phyloP scores from a whole-genome alignment of 2,888 invertebrate species.

The Brachypalpus laphriformis region DNA sequence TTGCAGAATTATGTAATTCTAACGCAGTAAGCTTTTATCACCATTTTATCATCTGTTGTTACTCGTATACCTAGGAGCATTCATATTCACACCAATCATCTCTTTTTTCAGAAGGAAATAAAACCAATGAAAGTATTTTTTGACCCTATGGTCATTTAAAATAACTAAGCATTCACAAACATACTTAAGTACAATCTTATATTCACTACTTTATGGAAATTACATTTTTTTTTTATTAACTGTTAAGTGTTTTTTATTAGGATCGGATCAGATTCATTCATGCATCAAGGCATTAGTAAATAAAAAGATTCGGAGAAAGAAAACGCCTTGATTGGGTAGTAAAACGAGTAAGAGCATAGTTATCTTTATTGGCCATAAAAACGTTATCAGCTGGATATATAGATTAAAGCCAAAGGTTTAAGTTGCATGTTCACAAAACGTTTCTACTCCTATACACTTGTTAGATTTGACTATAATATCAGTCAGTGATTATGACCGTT shows the following conservation, averaged over 20 bases:
- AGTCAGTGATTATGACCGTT: slow-evolving; percentile 3
- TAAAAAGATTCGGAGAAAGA: not conserved
- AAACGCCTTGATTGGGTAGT: not conserved
- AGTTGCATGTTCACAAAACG: slow-evolving; percentile 36
- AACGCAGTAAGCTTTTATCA: no score
- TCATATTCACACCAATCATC: no score
- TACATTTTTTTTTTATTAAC: slow-evolving; percentile 26
- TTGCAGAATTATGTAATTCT: no score
- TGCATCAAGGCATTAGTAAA: not conserved
- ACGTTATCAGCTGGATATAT: slow-evolving; percentile 20
- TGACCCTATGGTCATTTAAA: no score
- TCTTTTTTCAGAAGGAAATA: no score
- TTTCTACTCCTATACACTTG: not conserved
- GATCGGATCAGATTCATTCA: not conserved
- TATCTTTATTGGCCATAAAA: slow-evolving; percentile 43
- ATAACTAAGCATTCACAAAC: not conserved
- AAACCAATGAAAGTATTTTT: not conserved
- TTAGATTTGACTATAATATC: not conserved
- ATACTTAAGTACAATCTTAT: not conserved
- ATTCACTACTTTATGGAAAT: not conserved
- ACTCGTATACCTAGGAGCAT: no score
- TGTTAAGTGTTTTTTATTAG: slow-evolving; percentile 27
- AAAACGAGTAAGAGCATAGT: slow-evolving; percentile 29
- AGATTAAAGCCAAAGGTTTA: not conserved
- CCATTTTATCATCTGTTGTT: no score